Percentiles rank a stretch among this genome's conserved stretches.
Evolutionary conservation across 2,888 invertebrate species (phyloP).

Genomic region (Ethmia dodecea): DNA sequence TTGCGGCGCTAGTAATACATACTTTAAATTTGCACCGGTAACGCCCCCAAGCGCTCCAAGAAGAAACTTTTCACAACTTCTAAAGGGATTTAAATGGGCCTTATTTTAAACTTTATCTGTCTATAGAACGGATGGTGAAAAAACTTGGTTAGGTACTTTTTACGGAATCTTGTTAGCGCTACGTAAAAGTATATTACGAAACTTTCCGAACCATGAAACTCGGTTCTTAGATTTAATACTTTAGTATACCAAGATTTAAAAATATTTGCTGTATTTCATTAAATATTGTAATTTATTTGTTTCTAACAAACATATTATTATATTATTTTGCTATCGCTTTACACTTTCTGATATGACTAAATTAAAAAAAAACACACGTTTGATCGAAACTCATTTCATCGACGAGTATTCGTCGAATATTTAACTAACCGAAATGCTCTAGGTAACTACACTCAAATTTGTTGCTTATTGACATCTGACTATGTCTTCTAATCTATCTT

Average conservation of each 20-base stretch:
- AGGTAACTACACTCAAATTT: too few species aligned
- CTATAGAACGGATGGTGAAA: constrained; percentile 25
- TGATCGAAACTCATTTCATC: too few species aligned
- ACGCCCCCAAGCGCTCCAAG: constrained; percentile 53
- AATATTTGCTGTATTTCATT: too few species aligned
- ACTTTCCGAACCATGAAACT: constrained; percentile 13
- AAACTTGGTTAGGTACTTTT: constrained; percentile 16
- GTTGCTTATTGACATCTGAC: too few species aligned
- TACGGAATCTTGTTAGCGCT: constrained; percentile 16
- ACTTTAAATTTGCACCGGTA: constrained; percentile 73
- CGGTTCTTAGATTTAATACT: neutral
- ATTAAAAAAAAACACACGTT: too few species aligned
- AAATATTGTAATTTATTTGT: too few species aligned
- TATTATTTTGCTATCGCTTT: too few species aligned
- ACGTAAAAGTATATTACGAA: constrained; percentile 17
- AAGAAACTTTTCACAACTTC: constrained; percentile 58
- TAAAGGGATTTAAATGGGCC: constrained; percentile 57
- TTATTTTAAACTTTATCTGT: constrained; percentile 45
- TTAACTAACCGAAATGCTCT: too few species aligned
- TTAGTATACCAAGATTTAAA: neutral
- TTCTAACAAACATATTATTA: too few species aligned
- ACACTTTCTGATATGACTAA: too few species aligned
- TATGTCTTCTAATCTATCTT: too few species aligned
- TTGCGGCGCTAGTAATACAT: constrained; percentile 65
- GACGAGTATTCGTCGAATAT: too few species aligned